Percentiles rank a stretch among this genome's conserved stretches.
These are phyloP conservation scores for Rhinichthys klamathensis DNA, from an alignment of 2,113 vertebrate genomes.

Conservation along the genomic window DNA sequence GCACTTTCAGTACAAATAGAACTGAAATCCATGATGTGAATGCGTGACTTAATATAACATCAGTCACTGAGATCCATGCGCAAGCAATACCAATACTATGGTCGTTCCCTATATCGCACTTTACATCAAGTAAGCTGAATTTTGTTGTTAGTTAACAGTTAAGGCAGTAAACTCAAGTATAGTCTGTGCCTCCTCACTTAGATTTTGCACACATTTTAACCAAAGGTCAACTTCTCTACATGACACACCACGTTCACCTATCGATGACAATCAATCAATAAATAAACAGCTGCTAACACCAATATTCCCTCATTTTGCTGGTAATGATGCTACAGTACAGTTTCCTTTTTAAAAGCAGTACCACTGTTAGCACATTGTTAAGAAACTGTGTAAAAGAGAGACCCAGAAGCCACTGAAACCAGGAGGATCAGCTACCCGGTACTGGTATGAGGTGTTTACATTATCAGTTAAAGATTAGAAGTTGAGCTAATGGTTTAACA, in stretches of 20 bases:
- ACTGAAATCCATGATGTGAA: slow-evolving; percentile 26
- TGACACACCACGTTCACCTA: not conserved
- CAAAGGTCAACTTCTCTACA: not conserved
- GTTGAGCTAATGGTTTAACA: slow-evolving; percentile 9
- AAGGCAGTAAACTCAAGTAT: slow-evolving; percentile 66
- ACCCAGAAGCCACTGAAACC: not conserved
- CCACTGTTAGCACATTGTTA: slow-evolving; percentile 1
- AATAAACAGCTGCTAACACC: not conserved
- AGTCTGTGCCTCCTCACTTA: slow-evolving; percentile 36
- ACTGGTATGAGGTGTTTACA: not conserved
- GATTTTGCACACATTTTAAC: not conserved
- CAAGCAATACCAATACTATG: slow-evolving; percentile 34
- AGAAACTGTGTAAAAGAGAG: not conserved
- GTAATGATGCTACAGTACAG: slow-evolving; percentile 13
- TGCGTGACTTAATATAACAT: slow-evolving; percentile 24
- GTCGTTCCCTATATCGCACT: not conserved
- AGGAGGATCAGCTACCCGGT: not conserved
- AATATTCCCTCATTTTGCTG: not conserved
- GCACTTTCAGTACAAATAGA: slow-evolving; percentile 66
- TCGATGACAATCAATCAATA: not conserved
- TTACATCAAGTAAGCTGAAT: slow-evolving; percentile 37
- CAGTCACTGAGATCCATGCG: slow-evolving; percentile 55
- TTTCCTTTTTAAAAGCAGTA: not conserved
- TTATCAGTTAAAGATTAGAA: not conserved
- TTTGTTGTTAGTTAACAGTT: slow-evolving; percentile 33